Percentiles rank a stretch among this genome's conserved stretches.
phyloP scores from a whole-genome alignment of 2,113 vertebrate genomes.

The Daubentonia madagascariensis region DNA sequence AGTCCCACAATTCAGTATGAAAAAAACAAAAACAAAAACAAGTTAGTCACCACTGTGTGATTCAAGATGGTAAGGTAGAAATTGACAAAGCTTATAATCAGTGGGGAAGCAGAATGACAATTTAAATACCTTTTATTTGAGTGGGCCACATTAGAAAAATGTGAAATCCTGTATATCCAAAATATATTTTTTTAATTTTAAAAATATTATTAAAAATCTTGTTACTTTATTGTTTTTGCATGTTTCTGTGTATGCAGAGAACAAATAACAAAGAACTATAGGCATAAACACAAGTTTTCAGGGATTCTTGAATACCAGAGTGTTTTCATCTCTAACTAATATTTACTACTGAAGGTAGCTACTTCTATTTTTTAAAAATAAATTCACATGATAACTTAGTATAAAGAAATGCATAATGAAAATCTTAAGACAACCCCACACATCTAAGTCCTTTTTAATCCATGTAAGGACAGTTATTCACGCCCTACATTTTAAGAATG shows the following conservation, averaged over 20 bases:
- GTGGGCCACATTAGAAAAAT: not conserved
- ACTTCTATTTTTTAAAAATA: not conserved
- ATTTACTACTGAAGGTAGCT: not conserved
- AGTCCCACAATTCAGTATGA: not conserved
- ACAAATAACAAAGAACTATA: not conserved
- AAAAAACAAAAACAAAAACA: not conserved
- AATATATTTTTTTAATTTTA: not conserved
- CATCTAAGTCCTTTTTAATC: not conserved
- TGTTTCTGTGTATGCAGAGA: not conserved
- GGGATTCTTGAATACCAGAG: not conserved
- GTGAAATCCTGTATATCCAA: not conserved
- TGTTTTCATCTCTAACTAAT: not conserved
- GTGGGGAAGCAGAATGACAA: not conserved
- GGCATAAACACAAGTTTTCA: not conserved
- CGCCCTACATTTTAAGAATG: not conserved
- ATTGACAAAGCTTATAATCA: not conserved
- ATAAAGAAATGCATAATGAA: conserved; percentile 11
- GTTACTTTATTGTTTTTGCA: not conserved
- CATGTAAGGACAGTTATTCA: not conserved
- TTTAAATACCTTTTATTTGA: not conserved
- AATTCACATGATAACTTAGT: not conserved
- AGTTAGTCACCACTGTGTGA: not conserved
- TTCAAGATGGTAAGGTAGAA: not conserved
- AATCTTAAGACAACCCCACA: not conserved
- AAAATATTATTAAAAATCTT: not conserved